Conservation (phyloP, 2,797 vertebrate genomes). For the Netta rufina region DNA sequence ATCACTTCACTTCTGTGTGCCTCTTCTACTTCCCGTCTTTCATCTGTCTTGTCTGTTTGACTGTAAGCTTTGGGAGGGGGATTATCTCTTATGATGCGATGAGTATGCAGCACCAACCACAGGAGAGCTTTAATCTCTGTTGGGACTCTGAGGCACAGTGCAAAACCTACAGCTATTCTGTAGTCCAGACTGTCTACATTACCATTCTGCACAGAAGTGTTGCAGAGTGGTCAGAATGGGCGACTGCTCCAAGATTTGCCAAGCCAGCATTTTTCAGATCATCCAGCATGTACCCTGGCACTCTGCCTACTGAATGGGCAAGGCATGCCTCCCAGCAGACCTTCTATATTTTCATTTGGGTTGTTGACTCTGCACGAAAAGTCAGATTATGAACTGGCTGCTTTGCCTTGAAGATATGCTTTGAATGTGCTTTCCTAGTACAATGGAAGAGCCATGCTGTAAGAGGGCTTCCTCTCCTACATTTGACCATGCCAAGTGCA, state of each 20-base stretch:
- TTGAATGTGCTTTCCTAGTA: neutral
- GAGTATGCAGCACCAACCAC: constrained; percentile 41
- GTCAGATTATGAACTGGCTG: rapidly evolving
- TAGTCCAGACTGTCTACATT: constrained; percentile 30
- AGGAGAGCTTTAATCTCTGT: constrained; percentile 66
- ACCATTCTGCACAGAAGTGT: neutral
- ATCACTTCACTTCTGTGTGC: constrained; percentile 40
- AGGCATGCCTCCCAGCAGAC: neutral
- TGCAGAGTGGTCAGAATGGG: constrained; percentile 38
- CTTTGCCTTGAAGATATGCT: neutral
- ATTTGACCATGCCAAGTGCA: neutral
- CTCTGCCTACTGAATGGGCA: neutral
- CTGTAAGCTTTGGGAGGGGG: constrained; percentile 52
- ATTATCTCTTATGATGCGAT: neutral
- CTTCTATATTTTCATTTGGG: neutral
- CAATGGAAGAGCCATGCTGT: neutral
- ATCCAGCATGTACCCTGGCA: neutral
- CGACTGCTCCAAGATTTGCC: neutral
- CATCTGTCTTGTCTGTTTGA: constrained; percentile 42
- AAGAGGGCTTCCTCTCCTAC: neutral
- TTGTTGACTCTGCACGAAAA: neutral
- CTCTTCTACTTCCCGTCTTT: constrained; percentile 25
- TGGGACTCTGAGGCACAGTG: constrained; percentile 41
- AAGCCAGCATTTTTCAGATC: neutral
- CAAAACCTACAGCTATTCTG: constrained; percentile 33